Conservation (phyloP, 2,888 invertebrate species). For the Crematogaster levior region DNA sequence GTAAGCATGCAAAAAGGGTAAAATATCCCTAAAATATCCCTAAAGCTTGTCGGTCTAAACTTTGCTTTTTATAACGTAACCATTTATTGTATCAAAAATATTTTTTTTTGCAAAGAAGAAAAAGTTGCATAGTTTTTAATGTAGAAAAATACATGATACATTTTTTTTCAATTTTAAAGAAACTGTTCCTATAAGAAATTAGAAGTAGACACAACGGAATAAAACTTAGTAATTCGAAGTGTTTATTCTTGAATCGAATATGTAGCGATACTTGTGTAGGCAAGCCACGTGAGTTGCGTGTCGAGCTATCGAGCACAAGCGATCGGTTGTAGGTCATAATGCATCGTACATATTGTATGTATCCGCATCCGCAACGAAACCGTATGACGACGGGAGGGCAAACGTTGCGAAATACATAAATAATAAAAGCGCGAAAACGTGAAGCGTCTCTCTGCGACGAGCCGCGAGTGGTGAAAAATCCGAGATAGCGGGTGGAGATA, state of each 20-base stretch:
- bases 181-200: background rate
- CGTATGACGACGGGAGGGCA: background rate
- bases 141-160: background rate
- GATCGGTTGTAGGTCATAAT: conserved; percentile 3
- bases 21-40: background rate
- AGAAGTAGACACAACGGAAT: background rate
- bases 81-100: background rate
- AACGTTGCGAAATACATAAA: conserved; percentile 2
- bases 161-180: background rate
- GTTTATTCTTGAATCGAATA: background rate
- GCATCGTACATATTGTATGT: background rate
- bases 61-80: background rate
- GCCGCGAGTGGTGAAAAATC: conserved; percentile 5
- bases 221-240: background rate
- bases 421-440: conserved; percentile 6
- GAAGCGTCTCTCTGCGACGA: background rate
- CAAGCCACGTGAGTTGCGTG: background rate
- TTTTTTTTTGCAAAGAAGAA: background rate
- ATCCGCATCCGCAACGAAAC: background rate
- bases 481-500: background rate
- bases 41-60: background rate
- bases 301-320: background rate
- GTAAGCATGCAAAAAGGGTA: background rate
- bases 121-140: background rate
- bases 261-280: background rate